Percentiles rank a stretch among this genome's conserved stretches.
Evolutionary conservation across 2,888 invertebrate genomes (phyloP).

Genomic region (Ormyrus nitidulus): DNA sequence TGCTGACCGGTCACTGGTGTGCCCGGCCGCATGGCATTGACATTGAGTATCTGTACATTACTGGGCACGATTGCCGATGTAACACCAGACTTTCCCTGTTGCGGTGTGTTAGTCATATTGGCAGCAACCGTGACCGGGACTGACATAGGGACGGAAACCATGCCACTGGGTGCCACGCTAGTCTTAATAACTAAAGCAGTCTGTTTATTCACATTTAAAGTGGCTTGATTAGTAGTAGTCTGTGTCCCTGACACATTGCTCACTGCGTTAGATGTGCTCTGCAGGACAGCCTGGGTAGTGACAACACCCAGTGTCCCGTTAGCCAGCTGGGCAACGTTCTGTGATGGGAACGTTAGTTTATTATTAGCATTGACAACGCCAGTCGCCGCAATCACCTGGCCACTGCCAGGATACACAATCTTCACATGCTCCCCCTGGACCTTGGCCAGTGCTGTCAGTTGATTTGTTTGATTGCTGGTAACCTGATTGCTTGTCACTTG

Average conservation of each 20-base stretch:
- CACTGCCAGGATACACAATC: conserved; percentile 72
- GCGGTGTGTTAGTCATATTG: conserved; percentile 65
- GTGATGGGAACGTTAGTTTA: conserved; percentile 81
- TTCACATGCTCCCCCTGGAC: conserved; percentile 72
- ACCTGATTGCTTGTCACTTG: conserved; percentile 66
- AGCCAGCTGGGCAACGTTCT: conserved; percentile 78
- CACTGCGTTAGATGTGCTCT: conserved; percentile 76
- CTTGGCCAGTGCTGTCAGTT: conserved; percentile 62
- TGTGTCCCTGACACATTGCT: conserved; percentile 60
- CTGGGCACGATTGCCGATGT: conserved; percentile 80
- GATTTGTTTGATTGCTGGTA: conserved; percentile 52
- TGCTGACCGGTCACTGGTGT: conserved; percentile 85
- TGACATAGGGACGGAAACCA: conserved; percentile 74
- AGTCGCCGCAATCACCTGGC: conserved; percentile 71
- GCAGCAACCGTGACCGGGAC: conserved; percentile 70
- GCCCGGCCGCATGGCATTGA: conserved; percentile 82
- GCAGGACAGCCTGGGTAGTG: conserved; percentile 77
- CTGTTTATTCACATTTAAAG: conserved; percentile 67
- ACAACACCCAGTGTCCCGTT: conserved; percentile 84
- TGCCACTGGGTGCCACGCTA: conserved; percentile 70
- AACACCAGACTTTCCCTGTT: conserved; percentile 57
- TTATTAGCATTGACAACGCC: conserved; percentile 76
- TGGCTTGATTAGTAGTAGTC: conserved; percentile 51
- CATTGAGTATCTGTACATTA: conserved; percentile 91
- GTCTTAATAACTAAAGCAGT: conserved; percentile 75